Conservation (phyloP, 2,888 invertebrate genomes). For the Noctua pronuba region DNA sequence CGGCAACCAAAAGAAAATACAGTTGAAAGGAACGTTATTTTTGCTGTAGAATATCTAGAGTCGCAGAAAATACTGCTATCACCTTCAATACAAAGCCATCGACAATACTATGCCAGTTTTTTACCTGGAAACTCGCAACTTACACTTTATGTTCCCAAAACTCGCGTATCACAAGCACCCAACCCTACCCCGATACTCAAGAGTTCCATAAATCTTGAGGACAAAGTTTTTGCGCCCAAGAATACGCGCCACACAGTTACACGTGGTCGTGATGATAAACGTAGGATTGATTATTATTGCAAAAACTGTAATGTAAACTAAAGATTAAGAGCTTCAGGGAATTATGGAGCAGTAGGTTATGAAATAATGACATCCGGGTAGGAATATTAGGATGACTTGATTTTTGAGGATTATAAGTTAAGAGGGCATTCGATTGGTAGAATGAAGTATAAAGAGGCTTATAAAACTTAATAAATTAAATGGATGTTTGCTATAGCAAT, state of each 20-base stretch:
- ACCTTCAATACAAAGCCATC: neutral
- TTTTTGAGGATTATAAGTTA: neutral
- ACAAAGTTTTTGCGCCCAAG: constrained; percentile 39
- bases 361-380: constrained; percentile 35
- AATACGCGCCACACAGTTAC: constrained; percentile 43
- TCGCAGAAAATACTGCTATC: neutral
- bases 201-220: constrained; percentile 57
- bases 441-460: neutral
- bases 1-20: neutral
- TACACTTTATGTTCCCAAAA: neutral
- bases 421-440: no score
- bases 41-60: neutral
- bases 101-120: neutral
- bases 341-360: constrained; percentile 23
- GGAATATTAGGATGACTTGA: neutral
- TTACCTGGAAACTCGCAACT: neutral
- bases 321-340: constrained; percentile 49
- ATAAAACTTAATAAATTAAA: neutral
- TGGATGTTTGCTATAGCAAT: neutral
- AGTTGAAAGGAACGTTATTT: neutral
- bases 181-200: constrained; percentile 46
- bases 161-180: neutral
- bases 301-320: constrained; percentile 59
- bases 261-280: constrained; percentile 56
- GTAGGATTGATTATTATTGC: constrained; percentile 52